phyloP scores from a whole-genome alignment of 1,140 invertebrate genomes.

The Drosophila sproati region DNA sequence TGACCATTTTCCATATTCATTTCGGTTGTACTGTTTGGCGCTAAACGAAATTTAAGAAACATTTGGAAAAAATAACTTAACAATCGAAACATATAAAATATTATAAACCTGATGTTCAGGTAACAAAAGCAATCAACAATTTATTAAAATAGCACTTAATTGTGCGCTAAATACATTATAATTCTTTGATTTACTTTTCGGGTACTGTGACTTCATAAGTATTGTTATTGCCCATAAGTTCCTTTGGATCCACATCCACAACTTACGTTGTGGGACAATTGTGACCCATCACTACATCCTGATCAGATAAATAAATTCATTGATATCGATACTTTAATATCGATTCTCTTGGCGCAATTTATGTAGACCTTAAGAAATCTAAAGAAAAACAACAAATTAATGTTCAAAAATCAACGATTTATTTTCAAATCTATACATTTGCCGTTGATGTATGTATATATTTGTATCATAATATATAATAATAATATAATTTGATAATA shows the following conservation, averaged over 20 bases:
- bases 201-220: conserved; percentile 36
- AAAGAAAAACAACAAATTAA: too few relatives aligned
- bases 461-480: too few relatives aligned
- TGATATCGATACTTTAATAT: neutral
- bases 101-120: neutral
- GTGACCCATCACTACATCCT: conserved; percentile 74
- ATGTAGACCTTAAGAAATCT: too few relatives aligned
- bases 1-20: too few relatives aligned
- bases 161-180: neutral
- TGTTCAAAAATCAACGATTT: too few relatives aligned
- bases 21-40: too few relatives aligned
- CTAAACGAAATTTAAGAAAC: too few relatives aligned
- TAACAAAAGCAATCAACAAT: conserved; percentile 26
- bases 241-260: conserved; percentile 72
- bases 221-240: conserved; percentile 63
- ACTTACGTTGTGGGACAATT: conserved; percentile 75
- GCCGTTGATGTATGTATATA: too few relatives aligned
- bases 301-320: conserved; percentile 47
- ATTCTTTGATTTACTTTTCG: conserved; percentile 27
- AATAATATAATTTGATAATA: too few relatives aligned
- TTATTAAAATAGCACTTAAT: conserved; percentile 1
- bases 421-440: too few relatives aligned
- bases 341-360: too few relatives aligned
- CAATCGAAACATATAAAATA: neutral
- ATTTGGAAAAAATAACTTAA: too few relatives aligned